Evolutionary conservation across 2,888 invertebrate species (phyloP).

Genomic region (Parnassius apollo): DNA sequence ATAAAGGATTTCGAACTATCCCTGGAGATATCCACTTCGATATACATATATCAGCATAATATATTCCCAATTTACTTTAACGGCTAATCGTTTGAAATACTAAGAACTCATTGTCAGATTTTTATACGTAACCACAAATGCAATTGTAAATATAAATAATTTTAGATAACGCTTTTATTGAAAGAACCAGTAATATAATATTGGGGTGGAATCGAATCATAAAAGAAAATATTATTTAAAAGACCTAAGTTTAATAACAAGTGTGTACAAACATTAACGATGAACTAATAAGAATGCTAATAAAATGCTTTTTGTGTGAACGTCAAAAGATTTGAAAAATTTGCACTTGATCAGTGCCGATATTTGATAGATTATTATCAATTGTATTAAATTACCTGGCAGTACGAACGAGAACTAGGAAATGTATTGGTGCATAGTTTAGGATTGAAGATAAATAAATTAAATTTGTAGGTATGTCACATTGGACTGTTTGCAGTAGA

Average conservation of each 20-base stretch:
- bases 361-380: constrained; percentile 32
- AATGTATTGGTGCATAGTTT: constrained; percentile 63
- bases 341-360: constrained; percentile 29
- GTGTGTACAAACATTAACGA: constrained; percentile 36
- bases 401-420: constrained; percentile 32
- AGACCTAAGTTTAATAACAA: constrained; percentile 25
- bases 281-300: constrained; percentile 29
- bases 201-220: constrained; percentile 60
- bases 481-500: constrained; percentile 79
- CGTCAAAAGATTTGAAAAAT: constrained; percentile 29
- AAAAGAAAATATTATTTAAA: constrained; percentile 23
- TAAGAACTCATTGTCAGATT: constrained; percentile 14
- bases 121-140: constrained; percentile 18
- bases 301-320: constrained; percentile 40
- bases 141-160: constrained; percentile 31
- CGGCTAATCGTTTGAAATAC: constrained; percentile 13
- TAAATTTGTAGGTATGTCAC: constrained; percentile 47
- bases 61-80: constrained; percentile 17
- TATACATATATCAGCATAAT: constrained; percentile 6
- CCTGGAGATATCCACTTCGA: constrained; percentile 31
- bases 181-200: constrained; percentile 43
- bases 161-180: constrained; percentile 30
- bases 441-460: constrained; percentile 43
- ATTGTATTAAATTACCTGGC: constrained; percentile 18
- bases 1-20: constrained; percentile 27